A percentile compares a stretch with the other conserved stretches of the same genome.
phyloP scores from a whole-genome alignment of 2,797 vertebrate species.

The Enteromius anoplus region DNA sequence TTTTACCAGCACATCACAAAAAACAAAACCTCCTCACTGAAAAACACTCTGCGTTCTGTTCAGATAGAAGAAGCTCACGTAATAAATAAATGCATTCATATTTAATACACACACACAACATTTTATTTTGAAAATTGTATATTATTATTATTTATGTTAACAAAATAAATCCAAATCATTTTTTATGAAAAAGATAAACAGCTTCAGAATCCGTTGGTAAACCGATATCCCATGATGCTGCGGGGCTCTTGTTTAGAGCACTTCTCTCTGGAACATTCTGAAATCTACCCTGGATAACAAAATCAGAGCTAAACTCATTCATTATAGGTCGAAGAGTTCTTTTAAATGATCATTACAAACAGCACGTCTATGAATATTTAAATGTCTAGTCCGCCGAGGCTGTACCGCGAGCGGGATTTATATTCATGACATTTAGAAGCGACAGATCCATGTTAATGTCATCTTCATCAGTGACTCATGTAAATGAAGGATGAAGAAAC shows the following conservation, averaged over 20 bases:
- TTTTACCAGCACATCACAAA: not conserved
- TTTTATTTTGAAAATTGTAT: too few relatives aligned
- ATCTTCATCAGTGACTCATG: not conserved
- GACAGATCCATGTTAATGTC: not conserved
- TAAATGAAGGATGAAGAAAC: not conserved
- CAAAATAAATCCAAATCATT: too few relatives aligned
- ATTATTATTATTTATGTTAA: too few relatives aligned
- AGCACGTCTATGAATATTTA: not conserved
- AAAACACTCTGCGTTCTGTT: not conserved
- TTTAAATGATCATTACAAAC: not conserved
- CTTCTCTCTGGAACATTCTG: not conserved
- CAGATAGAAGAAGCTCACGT: not conserved
- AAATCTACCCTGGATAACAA: not conserved
- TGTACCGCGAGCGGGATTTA: not conserved
- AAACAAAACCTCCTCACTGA: not conserved
- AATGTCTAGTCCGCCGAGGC: not conserved
- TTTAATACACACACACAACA: too few relatives aligned
- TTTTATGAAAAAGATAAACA: not conserved
- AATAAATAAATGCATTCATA: too few relatives aligned
- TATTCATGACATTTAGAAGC: not conserved
- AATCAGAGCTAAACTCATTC: not conserved
- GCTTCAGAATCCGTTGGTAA: not conserved
- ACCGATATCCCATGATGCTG: slow-evolving; percentile 13
- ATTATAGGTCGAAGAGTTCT: too few relatives aligned
- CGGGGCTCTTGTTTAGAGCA: not conserved